phyloP scores from a whole-genome alignment of 2,888 invertebrate species.

The Lepidocyrtoides sp. region DNA sequence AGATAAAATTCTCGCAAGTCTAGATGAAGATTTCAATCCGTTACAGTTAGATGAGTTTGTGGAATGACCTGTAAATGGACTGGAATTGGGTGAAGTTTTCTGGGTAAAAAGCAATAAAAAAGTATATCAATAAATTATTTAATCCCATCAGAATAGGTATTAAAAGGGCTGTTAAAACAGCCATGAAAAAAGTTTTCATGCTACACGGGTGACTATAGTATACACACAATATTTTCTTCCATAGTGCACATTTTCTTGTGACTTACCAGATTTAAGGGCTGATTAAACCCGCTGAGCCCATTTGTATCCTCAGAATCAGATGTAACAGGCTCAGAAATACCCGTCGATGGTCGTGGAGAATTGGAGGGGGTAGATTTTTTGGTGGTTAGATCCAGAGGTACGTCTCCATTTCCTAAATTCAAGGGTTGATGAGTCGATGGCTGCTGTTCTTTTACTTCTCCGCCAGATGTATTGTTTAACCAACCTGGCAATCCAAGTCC shows the following conservation, averaged over 20 bases:
- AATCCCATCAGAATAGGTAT: too few species aligned
- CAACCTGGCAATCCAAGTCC: conserved; percentile 78
- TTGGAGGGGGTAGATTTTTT: conserved; percentile 91
- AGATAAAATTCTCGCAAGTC: conserved; percentile 88
- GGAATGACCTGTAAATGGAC: conserved; percentile 82
- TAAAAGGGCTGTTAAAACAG: too few species aligned
- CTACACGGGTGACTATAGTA: too few species aligned
- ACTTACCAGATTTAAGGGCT: conserved; percentile 85
- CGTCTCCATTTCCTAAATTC: conserved; percentile 88
- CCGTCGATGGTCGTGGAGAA: conserved; percentile 88
- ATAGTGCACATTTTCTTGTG: too few species aligned
- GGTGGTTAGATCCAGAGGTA: conserved; percentile 95
- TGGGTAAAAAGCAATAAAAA: conserved; percentile 62
- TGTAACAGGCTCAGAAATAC: conserved; percentile 86
- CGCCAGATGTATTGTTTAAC: conserved; percentile 77
- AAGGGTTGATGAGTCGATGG: conserved; percentile 69
- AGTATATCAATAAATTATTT: conserved; percentile 47
- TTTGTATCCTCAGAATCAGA: conserved; percentile 89
- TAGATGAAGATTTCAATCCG: conserved; percentile 81
- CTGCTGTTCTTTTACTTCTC: conserved; percentile 73
- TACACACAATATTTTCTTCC: too few species aligned
- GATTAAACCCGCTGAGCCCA: conserved; percentile 81
- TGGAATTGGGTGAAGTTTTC: conserved; percentile 84
- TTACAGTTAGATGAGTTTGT: conserved; percentile 77
- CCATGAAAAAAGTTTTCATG: too few species aligned